Percentiles rank a stretch among this genome's conserved stretches.
phyloP scores from a whole-genome alignment of 2,113 vertebrate species.

The Leptosomus discolor region DNA sequence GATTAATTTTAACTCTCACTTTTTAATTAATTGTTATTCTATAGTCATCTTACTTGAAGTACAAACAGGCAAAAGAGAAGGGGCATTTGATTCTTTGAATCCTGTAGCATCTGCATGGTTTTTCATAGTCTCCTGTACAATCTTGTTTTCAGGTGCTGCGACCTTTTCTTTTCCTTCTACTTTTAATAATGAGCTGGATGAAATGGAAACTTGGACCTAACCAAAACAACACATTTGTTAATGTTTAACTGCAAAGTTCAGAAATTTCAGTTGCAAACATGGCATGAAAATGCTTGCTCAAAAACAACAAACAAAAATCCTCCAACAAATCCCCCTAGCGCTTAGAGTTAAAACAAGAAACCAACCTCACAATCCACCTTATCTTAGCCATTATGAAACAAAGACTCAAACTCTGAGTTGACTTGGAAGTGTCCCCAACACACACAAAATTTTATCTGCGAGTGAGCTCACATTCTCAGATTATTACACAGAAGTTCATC shows the following conservation, averaged over 20 bases:
- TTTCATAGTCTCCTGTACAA: slow-evolving; percentile 57
- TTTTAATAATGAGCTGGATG: slow-evolving; percentile 39
- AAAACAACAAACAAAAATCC: neutral
- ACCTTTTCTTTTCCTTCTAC: slow-evolving; percentile 67
- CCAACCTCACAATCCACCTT: neutral
- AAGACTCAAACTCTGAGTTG: neutral
- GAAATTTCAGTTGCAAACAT: neutral
- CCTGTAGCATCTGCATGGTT: slow-evolving; percentile 61
- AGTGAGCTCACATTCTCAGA: neutral
- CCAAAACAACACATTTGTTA: slow-evolving; percentile 27
- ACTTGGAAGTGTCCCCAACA: neutral
- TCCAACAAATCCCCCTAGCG: neutral
- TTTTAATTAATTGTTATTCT: neutral
- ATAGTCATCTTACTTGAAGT: slow-evolving; percentile 64
- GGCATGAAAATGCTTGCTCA: neutral
- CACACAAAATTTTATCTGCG: neutral
- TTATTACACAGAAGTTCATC: neutral
- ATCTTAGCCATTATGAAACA: neutral
- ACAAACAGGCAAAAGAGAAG: slow-evolving; percentile 63
- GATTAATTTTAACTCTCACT: neutral
- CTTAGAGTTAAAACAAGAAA: neutral
- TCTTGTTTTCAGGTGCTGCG: slow-evolving; percentile 65
- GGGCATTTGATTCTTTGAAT: slow-evolving; percentile 65
- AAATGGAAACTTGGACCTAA: slow-evolving; percentile 65
- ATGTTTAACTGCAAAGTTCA: neutral